Percentiles rank a stretch among this genome's conserved stretches.
phyloP scores from a whole-genome alignment of 2,113 vertebrate genomes.

The Ctenomys sociabilis region DNA sequence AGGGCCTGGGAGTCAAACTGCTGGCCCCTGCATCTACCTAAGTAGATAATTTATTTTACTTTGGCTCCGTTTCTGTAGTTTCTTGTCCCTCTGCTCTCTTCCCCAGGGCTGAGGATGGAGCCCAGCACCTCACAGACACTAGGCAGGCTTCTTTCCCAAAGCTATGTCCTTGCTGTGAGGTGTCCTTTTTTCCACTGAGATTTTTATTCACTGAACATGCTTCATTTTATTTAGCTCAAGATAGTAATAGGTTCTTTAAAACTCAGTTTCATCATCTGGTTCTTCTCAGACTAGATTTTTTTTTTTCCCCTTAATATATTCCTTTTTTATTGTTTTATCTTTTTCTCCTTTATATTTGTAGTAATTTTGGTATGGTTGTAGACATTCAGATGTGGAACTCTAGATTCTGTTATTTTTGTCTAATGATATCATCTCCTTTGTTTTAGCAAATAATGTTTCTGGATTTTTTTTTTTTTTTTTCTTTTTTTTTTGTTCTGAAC shows the following conservation, averaged over 20 bases:
- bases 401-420: background rate
- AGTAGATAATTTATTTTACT: background rate
- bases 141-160: background rate
- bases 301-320: background rate
- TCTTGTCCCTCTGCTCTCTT: background rate
- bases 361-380: conserved; percentile 15
- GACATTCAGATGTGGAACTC: background rate
- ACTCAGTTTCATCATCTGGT: background rate
- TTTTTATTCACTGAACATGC: background rate
- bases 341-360: background rate
- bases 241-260: background rate
- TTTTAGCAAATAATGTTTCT: conserved; percentile 21
- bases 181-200: background rate
- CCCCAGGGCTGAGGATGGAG: background rate
- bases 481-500: too few species aligned
- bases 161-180: too few species aligned
- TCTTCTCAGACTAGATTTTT: background rate
- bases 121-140: background rate
- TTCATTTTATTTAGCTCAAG: conserved; percentile 11
- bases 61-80: background rate
- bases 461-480: too few species aligned
- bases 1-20: too few species aligned
- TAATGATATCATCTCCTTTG: background rate
- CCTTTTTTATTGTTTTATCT: background rate
- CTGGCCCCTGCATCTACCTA: too few species aligned